phyloP scores from a whole-genome alignment of 2,888 invertebrate genomes.

The Tethea ocularis region DNA sequence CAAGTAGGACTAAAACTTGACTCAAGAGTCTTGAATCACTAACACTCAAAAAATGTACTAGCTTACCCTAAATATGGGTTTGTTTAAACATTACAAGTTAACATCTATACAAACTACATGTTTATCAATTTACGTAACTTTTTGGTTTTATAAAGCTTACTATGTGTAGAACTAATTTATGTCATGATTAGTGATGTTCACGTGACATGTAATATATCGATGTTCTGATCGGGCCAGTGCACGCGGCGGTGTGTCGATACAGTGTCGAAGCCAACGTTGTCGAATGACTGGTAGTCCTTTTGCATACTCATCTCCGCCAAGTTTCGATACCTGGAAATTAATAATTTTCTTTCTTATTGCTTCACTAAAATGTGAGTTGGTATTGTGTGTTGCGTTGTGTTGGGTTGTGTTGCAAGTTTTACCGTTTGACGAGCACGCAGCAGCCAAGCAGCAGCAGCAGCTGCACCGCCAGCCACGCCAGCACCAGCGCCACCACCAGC shows the following conservation, averaged over 20 bases:
- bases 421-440: conserved; percentile 81
- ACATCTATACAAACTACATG: neutral
- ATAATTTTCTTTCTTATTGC: no score
- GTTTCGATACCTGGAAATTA: conserved; percentile 64
- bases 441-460: conserved; percentile 80
- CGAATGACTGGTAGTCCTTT: conserved; percentile 81
- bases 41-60: neutral
- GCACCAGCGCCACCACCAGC: conserved; percentile 85
- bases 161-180: neutral
- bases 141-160: neutral
- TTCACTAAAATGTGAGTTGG: no score
- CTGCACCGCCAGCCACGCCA: conserved; percentile 85
- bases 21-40: neutral
- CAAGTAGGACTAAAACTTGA: neutral
- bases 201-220: conserved; percentile 64
- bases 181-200: conserved; percentile 17
- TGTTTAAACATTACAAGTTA: neutral
- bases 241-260: conserved; percentile 87
- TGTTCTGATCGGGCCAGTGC: conserved; percentile 87
- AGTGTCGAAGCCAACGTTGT: conserved; percentile 86
- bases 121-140: neutral
- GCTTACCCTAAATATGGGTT: neutral
- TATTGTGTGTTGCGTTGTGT: no score
- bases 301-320: conserved; percentile 76
- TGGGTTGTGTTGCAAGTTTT: no score